Base-by-base conservation (phyloP, 2,888 invertebrate species). In the Ophioninae sp. region DNA sequence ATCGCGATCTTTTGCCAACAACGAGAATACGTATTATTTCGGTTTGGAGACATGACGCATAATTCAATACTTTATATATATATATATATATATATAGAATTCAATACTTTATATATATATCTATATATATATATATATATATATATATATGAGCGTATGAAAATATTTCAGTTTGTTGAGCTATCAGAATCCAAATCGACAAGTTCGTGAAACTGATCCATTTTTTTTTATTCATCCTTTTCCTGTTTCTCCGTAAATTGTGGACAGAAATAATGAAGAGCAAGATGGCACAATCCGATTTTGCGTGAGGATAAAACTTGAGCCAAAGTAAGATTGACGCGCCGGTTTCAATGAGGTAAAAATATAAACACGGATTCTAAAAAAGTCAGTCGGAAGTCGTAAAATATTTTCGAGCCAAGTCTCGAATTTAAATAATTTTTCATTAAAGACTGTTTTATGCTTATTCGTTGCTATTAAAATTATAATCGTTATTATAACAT, bases 31-130 rank as follows among this genome's bases (percentile, higher is more conserved):
- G 69, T 65, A 73, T 39, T 59, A 22, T 44, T 68, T 77, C 20
- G 59, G 74, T 81, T 23, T 20, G 20, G 23, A 20, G 22, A 77
- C 58, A 39, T 81, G 83, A 78, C 77, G 77, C 77, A 74, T 71
- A 13, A 17, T 30, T 23, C 6, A 23, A 51, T 0, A n/a, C 17
- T n/a, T n/a, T n/a, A 13, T 22, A 20, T 20, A 22, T 20, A 59
- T 59, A 20, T 59, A 59, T 59, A 22, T 51, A 51, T 51, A 13
- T 22, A 20, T 20, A 22, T 20, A 59, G n/a, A n/a, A n/a, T n/a
- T n/a, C n/a, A n/a, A n/a, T n/a, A n/a, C n/a, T n/a, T n/a, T n/a
- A n/a, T n/a, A n/a, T n/a, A n/a, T 51, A 22, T 51, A 51, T 23
- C 9, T 23, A 13, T 23, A 17, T 23, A 17, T 51, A n/a, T 58